Evolutionary conservation across 2,888 invertebrate genomes (phyloP), one percentile per base, ranked within the genome.

Genomic region (Brachyptera risi): DNA sequence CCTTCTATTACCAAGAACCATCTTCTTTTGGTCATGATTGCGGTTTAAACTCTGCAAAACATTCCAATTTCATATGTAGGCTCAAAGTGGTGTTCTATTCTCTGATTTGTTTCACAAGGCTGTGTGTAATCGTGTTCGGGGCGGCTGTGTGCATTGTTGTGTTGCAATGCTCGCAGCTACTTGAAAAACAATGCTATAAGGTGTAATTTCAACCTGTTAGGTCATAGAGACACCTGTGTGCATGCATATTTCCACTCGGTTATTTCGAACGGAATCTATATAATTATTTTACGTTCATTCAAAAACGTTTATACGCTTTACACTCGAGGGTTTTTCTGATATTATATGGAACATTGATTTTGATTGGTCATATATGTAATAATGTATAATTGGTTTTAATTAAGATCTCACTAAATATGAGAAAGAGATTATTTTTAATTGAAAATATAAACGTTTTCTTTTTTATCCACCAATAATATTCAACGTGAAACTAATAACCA

Each of bases 21-120:
- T 54, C 54, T 54, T 54, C 54, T 37, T 54, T 19, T 13, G 23
- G 37, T 54, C 54, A 35, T 54, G 54, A 54, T 54, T 54, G 54
- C 24, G 54, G 54, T 54, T n/a, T 35, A 54, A 54, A 54, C 54
- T 54, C 4, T 23, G 3, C 47, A 1, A 47, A 24, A 3, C 47
- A 21, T 24, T 23, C 5, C 21, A 21, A 24, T 47, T 21, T 19
- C 54, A 35, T 37, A n/a, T n/a, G n/a, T n/a, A n/a, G n/a, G n/a
- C n/a, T n/a, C n/a, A n/a, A n/a, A n/a, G n/a, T n/a, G n/a, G n/a
- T n/a, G n/a, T n/a, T n/a, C n/a, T n/a, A n/a, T n/a, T n/a, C n/a
- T n/a, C n/a, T n/a, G n/a, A n/a, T n/a, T n/a, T n/a, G n/a, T 35
- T 15, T 31, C 54, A 37, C 37, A 54, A 54, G 37, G 35, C 21